Evolutionary conservation across 2,888 invertebrate genomes (phyloP).

Genomic region (Pterobdella sp.): DNA sequence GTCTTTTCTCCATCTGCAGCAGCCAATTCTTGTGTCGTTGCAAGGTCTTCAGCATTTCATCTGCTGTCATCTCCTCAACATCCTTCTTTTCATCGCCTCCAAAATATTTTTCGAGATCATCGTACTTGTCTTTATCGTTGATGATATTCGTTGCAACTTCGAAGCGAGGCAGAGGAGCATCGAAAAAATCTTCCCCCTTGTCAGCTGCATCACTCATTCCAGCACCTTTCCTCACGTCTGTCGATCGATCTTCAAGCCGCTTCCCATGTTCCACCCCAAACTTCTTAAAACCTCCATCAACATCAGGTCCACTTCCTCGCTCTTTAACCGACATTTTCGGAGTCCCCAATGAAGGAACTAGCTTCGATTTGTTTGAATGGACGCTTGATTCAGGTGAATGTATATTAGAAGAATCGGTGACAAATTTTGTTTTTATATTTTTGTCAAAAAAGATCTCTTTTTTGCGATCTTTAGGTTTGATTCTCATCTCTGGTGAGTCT

Average conservation of each 20-base stretch:
- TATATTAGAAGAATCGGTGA: not conserved
- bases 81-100: not conserved
- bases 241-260: not conserved
- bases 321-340: not conserved
- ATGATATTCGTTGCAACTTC: too few relatives aligned
- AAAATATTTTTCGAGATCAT: not conserved
- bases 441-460: not conserved
- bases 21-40: constrained; percentile 15
- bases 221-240: not conserved
- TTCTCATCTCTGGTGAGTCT: too few relatives aligned
- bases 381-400: not conserved
- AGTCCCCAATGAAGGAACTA: not conserved
- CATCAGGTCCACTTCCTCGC: not conserved
- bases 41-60: constrained; percentile 13
- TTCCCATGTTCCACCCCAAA: not conserved
- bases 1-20: not conserved
- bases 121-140: too few relatives aligned
- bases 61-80: not conserved
- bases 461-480: not conserved
- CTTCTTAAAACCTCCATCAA: not conserved
- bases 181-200: not conserved
- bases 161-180: not conserved
- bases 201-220: not conserved
- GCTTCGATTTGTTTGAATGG: not conserved
- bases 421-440: not conserved